Evolutionary conservation across 2,113 vertebrate genomes (phyloP).

Genomic region (Hydropotes inermis): DNA sequence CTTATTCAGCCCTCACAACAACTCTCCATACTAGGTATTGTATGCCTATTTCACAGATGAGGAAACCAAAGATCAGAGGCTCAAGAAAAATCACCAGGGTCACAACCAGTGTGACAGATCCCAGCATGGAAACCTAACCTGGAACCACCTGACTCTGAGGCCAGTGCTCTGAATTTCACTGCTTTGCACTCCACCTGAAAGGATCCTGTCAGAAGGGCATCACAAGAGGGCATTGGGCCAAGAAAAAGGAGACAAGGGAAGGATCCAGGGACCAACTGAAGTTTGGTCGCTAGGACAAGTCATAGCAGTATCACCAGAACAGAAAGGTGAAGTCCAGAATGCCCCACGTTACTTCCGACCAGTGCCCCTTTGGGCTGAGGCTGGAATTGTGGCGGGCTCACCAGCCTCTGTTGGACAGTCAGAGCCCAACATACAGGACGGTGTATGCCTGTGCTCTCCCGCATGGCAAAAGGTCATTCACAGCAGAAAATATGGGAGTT

Average conservation of each 20-base stretch:
- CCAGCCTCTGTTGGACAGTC: rapidly evolving
- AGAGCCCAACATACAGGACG: too few species aligned
- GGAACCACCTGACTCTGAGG: neutral
- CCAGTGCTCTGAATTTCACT: neutral
- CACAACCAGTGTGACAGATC: neutral
- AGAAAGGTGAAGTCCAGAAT: neutral
- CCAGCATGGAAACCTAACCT: neutral
- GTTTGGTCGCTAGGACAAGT: neutral
- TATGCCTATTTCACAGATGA: neutral
- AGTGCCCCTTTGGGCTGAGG: neutral
- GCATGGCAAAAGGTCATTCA: neutral
- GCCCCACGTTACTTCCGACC: rapidly evolving
- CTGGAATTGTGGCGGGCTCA: neutral
- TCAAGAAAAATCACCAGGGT: neutral
- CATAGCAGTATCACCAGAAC: neutral
- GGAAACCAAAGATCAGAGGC: neutral
- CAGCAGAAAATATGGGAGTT: neutral
- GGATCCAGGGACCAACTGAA: too few species aligned
- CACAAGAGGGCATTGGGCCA: neutral
- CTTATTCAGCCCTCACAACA: neutral
- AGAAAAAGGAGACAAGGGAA: too few species aligned
- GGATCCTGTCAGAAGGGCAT: neutral
- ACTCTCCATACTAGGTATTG: neutral
- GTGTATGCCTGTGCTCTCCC: neutral
- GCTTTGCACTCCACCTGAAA: neutral